phyloP scores from a whole-genome alignment of 2,797 vertebrate genomes.

The Emydoidea blandingii region DNA sequence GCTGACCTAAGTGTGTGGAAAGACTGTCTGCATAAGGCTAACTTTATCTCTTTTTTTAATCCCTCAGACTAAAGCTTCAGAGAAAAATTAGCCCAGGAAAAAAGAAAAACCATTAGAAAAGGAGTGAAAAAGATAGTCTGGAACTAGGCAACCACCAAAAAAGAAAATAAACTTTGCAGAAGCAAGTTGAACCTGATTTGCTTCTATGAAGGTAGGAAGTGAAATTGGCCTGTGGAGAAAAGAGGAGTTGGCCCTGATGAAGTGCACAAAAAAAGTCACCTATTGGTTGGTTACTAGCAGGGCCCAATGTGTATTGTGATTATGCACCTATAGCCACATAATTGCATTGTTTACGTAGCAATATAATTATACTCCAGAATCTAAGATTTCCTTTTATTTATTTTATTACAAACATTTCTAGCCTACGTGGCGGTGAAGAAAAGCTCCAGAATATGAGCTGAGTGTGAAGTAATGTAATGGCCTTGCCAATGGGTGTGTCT shows the following conservation, averaged over 20 bases:
- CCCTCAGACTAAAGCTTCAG: not conserved
- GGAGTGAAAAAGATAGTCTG: not conserved
- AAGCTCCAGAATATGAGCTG: not conserved
- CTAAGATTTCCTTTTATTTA: not conserved
- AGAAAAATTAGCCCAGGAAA: not conserved
- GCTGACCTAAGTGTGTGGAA: not conserved
- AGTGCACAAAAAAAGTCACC: not conserved
- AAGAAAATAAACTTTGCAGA: not conserved
- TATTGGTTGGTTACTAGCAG: not conserved
- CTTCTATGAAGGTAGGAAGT: not conserved
- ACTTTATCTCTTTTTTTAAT: not conserved
- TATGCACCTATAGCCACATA: not conserved
- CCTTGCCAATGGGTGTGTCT: not conserved
- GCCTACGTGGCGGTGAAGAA: not conserved
- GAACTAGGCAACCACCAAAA: not conserved
- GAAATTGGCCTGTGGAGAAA: not conserved
- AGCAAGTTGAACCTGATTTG: not conserved
- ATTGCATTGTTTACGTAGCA: not conserved
- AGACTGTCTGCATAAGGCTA: not conserved
- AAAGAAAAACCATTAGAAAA: fast-evolving
- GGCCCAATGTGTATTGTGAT: not conserved
- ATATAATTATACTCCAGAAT: not conserved
- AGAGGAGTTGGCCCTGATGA: not conserved
- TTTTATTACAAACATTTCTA: not conserved
- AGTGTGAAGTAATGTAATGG: not conserved